Percentiles rank a stretch among this genome's conserved stretches.
These are phyloP conservation scores for Bombus turneri DNA, from an alignment of 1,140 invertebrate genomes.

Conservation along the genomic window DNA sequence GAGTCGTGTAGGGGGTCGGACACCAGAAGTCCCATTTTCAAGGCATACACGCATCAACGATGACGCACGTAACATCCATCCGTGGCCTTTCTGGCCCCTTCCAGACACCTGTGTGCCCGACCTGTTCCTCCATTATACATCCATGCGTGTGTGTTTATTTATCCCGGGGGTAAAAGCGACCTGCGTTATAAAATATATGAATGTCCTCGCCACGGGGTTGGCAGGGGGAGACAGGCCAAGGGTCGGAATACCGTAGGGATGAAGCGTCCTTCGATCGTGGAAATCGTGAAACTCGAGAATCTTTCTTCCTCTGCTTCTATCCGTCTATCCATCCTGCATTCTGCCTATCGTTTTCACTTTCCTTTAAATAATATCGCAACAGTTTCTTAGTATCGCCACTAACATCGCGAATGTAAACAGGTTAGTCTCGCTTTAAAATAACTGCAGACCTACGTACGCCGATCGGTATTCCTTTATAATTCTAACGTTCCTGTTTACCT, in stretches of 20 bases:
- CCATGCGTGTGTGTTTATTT: conserved; percentile 72
- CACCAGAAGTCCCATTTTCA: conserved; percentile 49
- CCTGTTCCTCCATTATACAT: conserved; percentile 12
- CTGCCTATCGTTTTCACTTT: not conserved
- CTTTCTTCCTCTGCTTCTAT: not conserved
- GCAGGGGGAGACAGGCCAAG: not conserved
- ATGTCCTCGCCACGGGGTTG: conserved; percentile 13
- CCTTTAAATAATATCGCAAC: not conserved
- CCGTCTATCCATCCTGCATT: not conserved
- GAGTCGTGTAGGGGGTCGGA: conserved; percentile 23
- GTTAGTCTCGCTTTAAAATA: not conserved
- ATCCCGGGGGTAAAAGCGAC: conserved; percentile 65
- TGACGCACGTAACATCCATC: conserved; percentile 51
- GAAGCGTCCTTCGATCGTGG: not conserved
- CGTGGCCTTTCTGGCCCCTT: conserved; percentile 65
- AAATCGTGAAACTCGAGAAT: conserved; percentile 5
- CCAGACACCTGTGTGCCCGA: conserved; percentile 76
- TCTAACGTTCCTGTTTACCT: not conserved
- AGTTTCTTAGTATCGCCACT: not conserved
- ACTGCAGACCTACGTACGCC: too few relatives aligned
- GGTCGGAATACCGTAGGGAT: not conserved
- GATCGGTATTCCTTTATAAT: not conserved
- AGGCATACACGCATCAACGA: conserved; percentile 46
- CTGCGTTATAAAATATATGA: conserved; percentile 65
- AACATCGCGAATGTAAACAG: too few relatives aligned